Percentiles rank a stretch among this genome's conserved stretches.
These are phyloP conservation scores for Manduca sexta DNA, from an alignment of 1,140 invertebrate genomes.

Conservation along the genomic window DNA sequence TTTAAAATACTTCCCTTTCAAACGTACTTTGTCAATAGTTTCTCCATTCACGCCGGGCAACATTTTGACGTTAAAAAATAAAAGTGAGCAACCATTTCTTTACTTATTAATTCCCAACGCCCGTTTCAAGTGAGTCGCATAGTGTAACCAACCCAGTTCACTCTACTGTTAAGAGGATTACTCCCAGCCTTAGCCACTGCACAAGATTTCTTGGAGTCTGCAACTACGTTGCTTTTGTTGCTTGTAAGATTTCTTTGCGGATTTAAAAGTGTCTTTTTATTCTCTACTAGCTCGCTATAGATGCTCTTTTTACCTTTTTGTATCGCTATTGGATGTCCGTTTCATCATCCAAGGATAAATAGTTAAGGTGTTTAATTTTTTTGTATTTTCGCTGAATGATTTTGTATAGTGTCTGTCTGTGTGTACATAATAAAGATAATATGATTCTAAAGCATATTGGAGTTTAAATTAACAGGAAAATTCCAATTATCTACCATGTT, in stretches of 20 bases:
- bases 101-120: slow-evolving; percentile 17
- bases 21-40: too few relatives aligned
- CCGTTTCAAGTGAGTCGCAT: slow-evolving; percentile 8
- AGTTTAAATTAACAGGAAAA: too few relatives aligned
- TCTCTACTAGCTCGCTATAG: slow-evolving; percentile 5
- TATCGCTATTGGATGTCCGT: neutral
- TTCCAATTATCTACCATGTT: too few relatives aligned
- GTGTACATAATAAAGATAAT: too few relatives aligned
- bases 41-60: too few relatives aligned
- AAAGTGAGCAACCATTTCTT: neutral
- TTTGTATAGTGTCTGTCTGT: too few relatives aligned
- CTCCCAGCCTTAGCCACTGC: slow-evolving; percentile 21
- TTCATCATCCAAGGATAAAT: too few relatives aligned
- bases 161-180: slow-evolving; percentile 34
- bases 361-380: too few relatives aligned
- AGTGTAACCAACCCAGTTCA: slow-evolving; percentile 20
- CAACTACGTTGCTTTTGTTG: slow-evolving; percentile 26
- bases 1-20: neutral
- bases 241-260: slow-evolving; percentile 27
- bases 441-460: too few relatives aligned
- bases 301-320: slow-evolving; percentile 4
- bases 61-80: neutral
- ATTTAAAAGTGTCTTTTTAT: slow-evolving; percentile 19
- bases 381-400: too few relatives aligned
- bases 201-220: slow-evolving; percentile 25